Evolutionary conservation across 2,797 vertebrate species (phyloP).

Genomic region (Dicrostonyx torquatus): DNA sequence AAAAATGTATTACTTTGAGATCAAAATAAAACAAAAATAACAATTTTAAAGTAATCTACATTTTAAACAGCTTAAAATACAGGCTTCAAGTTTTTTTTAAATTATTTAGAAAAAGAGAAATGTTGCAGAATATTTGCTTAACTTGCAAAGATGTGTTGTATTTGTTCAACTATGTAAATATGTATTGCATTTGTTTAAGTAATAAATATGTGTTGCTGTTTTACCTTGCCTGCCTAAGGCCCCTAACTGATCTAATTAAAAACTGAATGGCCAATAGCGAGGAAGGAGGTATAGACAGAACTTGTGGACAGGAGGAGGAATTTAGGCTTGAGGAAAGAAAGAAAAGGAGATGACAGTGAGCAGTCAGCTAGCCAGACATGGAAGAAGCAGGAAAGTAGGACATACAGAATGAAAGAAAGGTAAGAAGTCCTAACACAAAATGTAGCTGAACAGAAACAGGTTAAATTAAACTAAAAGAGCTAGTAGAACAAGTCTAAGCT

Average conservation of each 20-base stretch:
- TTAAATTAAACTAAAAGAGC: neutral
- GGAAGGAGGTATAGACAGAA: neutral
- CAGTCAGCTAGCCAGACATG: neutral
- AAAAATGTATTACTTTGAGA: neutral
- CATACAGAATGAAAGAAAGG: neutral
- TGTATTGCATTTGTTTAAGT: neutral
- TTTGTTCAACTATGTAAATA: neutral
- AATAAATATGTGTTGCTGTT: neutral
- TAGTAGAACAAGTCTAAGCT: neutral
- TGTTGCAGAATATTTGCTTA: neutral
- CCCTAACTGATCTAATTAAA: neutral
- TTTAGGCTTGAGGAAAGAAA: neutral
- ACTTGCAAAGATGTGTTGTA: neutral
- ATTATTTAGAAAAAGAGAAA: neutral
- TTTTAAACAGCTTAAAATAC: slow-evolving; percentile 8
- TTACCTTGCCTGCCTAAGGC: neutral
- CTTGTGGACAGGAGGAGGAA: neutral
- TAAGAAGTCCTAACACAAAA: neutral
- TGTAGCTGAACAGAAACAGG: neutral
- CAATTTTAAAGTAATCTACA: neutral
- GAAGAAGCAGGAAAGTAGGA: neutral
- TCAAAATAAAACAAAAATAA: slow-evolving; percentile 17
- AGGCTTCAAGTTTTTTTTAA: neutral
- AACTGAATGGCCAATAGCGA: neutral
- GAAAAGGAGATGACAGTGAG: neutral